These are phyloP conservation scores for Hystrix cristata DNA, from an alignment of 2,113 vertebrate genomes.

Conservation along the genomic window DNA sequence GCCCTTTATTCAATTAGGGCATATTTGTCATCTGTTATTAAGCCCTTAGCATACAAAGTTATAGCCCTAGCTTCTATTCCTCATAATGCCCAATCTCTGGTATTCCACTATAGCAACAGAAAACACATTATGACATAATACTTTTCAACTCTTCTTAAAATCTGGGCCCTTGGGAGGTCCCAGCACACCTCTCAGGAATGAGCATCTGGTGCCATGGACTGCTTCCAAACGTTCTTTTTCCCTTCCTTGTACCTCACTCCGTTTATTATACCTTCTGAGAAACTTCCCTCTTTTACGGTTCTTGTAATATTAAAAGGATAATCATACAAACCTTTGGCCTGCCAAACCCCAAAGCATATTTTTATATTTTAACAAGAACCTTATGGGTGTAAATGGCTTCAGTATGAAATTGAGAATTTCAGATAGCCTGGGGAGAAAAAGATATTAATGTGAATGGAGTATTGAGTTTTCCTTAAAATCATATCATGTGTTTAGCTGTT, in stretches of 20 bases:
- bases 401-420: background rate
- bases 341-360: background rate
- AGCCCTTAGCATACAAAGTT: background rate
- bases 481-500: constrained; percentile 6
- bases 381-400: background rate
- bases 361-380: constrained; percentile 29
- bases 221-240: background rate
- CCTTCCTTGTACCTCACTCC: background rate
- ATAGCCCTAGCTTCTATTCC: background rate
- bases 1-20: background rate
- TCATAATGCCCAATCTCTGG: background rate
- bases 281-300: background rate
- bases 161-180: background rate
- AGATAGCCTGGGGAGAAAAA: constrained; percentile 29
- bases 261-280: background rate
- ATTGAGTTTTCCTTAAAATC: constrained; percentile 35
- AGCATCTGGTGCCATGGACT: background rate
- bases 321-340: background rate
- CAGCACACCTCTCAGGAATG: background rate
- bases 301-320: background rate
- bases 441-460: background rate
- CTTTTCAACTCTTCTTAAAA: background rate
- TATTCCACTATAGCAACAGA: background rate
- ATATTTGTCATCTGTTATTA: background rate
- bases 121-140: background rate